Base-by-base conservation (phyloP, 2,113 vertebrate genomes). In the Excalfactoria chinensis region DNA sequence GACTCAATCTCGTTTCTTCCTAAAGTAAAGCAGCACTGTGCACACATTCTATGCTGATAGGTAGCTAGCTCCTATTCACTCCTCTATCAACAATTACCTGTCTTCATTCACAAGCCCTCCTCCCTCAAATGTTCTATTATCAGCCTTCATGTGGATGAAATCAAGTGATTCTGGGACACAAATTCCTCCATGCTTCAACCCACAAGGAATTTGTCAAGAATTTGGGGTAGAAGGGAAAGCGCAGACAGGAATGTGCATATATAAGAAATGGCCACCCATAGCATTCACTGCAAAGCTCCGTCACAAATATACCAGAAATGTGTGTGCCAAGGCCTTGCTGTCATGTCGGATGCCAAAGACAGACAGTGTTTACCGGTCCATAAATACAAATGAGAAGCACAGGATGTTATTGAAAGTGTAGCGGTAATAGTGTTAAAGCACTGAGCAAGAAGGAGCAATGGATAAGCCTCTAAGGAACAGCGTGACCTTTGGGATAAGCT, bases 181-280 rank as follows among this genome's bases (percentile, higher is more conserved):
- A 69, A 64, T n/a, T 35, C 34, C 75, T 63, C 35, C 66, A 14
- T 14, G 0, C 11, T 34, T 37, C 22, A 40, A 32, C 37, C 22
- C 6, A 11, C 56, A 30, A 68, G 13, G 21, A n/a, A 22, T 30
- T 67, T 21, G 16, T 68, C 7, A 3, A 10, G 26, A 53, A 32
- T 5, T 13, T 6, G 16, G 7, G 35, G 44, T 32, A 71, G 18
- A 71, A 40, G 13, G 46, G 32, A 30, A 73, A 41, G n/a, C 19
- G 43, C 8, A 30, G 32, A 44, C 74, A 67, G 68, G 13, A 28
- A 30, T 0, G 1, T 3, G 0, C 6, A 5, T 1, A 5, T 4
- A 0, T 11, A 7, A 49, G 68, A 23, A 23, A 22, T 0, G 19
- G 49, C 43, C 4, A 4, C 6, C 14, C 1, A 2, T 0, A 7